Percentiles rank a stretch among this genome's conserved stretches.
Conservation (phyloP, 2,888 invertebrate species). For the Phalera bucephala region DNA sequence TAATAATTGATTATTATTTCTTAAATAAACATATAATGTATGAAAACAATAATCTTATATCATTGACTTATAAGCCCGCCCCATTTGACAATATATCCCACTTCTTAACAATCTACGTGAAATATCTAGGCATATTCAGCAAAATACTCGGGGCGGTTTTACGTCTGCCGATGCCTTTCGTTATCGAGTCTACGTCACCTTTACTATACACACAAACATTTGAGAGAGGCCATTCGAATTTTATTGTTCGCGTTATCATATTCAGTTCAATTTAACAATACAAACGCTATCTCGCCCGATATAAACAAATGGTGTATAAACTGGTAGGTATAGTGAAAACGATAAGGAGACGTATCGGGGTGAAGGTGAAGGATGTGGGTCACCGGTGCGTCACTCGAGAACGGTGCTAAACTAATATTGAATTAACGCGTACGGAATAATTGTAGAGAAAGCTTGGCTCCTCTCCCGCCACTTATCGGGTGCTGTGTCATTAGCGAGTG, state of each 20-base stretch:
- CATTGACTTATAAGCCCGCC: no score
- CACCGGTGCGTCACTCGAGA: constrained; percentile 47
- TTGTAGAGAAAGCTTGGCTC: constrained; percentile 68
- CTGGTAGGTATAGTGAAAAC: constrained; percentile 26
- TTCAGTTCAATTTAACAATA: constrained; percentile 24
- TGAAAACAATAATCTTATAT: no score
- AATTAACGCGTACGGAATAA: constrained; percentile 75
- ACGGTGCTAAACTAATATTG: constrained; percentile 75
- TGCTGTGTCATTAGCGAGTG: constrained; percentile 30
- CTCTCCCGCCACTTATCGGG: constrained; percentile 30
- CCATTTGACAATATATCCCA: no score
- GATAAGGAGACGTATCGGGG: constrained; percentile 39
- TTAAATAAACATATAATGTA: no score
- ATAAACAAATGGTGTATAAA: constrained; percentile 26
- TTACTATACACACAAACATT: constrained; percentile 6
- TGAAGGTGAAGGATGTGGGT: constrained; percentile 65
- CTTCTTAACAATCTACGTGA: no score
- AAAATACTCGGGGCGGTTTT: background rate
- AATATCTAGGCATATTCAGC: background rate
- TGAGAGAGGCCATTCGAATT: constrained; percentile 22
- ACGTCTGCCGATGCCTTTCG: constrained; percentile 13
- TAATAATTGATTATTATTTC: no score
- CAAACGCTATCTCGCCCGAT: constrained; percentile 14
- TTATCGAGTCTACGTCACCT: constrained; percentile 23
- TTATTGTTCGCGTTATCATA: constrained; percentile 31